These are phyloP conservation scores for Boulengeromyrus knoepffleri DNA, from an alignment of 2,113 vertebrate species.

Conservation along the genomic window DNA sequence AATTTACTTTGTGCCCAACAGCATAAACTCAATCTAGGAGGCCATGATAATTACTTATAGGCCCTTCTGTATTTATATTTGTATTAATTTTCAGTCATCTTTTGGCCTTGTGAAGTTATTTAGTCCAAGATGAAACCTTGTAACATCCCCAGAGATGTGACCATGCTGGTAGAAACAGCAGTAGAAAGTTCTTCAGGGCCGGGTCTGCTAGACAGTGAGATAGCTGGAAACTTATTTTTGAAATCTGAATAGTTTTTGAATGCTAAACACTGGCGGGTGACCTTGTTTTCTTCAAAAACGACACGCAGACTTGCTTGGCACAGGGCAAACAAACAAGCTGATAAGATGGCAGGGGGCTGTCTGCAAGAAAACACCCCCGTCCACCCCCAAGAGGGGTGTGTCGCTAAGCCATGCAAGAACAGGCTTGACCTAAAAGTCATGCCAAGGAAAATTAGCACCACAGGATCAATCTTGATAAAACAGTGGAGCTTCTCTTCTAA, in stretches of 20 bases:
- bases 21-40: background rate
- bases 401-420: background rate
- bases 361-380: background rate
- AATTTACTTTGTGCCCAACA: background rate
- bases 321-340: background rate
- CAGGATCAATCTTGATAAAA: background rate
- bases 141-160: background rate
- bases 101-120: background rate
- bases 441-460: background rate
- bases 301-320: background rate
- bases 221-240: background rate
- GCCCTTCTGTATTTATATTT: background rate
- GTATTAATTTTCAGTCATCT: background rate
- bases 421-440: background rate
- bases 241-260: background rate
- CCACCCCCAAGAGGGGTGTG: background rate
- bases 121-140: background rate
- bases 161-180: background rate
- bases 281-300: background rate
- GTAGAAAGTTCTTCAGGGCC: background rate
- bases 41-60: background rate
- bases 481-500: no score
- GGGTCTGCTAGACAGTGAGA: background rate
- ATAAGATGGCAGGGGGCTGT: background rate
- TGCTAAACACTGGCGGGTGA: background rate